Percentiles rank a stretch among this genome's conserved stretches.
phyloP scores from a whole-genome alignment of 2,113 vertebrate species.

The Aythya baeri region DNA sequence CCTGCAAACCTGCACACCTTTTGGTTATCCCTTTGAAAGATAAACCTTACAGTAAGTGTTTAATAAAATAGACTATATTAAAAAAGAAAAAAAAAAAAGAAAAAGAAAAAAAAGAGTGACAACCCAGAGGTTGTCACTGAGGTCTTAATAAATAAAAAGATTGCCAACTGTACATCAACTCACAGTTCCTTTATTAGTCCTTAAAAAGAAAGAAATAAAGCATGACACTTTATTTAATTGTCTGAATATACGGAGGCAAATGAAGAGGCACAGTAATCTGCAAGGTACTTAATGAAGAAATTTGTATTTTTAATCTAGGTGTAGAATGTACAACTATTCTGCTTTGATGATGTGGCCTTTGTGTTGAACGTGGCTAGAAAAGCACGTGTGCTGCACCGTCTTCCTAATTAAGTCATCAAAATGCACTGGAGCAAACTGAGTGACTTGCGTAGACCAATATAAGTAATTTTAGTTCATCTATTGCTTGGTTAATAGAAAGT shows the following conservation, averaged over 20 bases:
- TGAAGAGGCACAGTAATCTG: conserved; percentile 35
- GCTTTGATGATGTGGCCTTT: conserved; percentile 69
- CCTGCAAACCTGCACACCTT: not conserved
- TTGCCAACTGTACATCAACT: conserved; percentile 71
- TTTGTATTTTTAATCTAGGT: conserved; percentile 66
- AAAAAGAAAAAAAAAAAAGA: not conserved
- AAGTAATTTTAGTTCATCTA: conserved; percentile 78
- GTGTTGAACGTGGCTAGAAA: conserved; percentile 71
- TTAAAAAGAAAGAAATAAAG: conserved; percentile 65
- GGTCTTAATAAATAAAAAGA: conserved; percentile 68
- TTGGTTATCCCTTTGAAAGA: not conserved
- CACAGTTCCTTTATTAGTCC: conserved; percentile 63
- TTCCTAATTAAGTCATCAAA: conserved; percentile 83
- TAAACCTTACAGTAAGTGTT: not conserved
- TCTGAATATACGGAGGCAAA: conserved; percentile 68
- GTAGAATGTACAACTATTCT: conserved; percentile 50
- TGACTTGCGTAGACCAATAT: conserved; percentile 61
- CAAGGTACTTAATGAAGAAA: conserved; percentile 68
- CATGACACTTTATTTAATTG: conserved; percentile 67
- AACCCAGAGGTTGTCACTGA: conserved; percentile 29
- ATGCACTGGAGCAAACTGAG: conserved; percentile 70
- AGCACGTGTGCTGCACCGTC: conserved; percentile 61
- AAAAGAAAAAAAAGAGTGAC: not conserved
- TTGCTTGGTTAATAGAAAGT: conserved; percentile 81
- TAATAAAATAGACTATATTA: not conserved